These are phyloP conservation scores for Callionymus lyra DNA, from an alignment of 2,113 vertebrate genomes.

Conservation along the genomic window DNA sequence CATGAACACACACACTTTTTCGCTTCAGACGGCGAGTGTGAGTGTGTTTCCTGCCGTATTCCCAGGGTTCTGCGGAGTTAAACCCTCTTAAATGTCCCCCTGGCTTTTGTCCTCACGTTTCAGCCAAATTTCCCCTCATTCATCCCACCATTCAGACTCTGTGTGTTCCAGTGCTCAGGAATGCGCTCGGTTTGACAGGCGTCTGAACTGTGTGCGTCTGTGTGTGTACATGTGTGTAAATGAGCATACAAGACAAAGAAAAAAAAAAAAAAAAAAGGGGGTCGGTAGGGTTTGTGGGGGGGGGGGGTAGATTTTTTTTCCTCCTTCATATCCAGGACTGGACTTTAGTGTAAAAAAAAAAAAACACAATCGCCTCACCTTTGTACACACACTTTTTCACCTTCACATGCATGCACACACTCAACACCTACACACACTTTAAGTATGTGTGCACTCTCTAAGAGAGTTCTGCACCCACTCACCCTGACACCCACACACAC, in stretches of 20 bases:
- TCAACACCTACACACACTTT: constrained; percentile 22
- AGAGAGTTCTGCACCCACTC: constrained; percentile 61
- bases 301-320: constrained; percentile 1
- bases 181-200: constrained; percentile 65
- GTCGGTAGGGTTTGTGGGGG: too few species aligned
- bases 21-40: constrained; percentile 18
- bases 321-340: constrained; percentile 6
- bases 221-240: constrained; percentile 22
- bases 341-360: too few species aligned
- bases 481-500: constrained; percentile 63
- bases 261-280: constrained; percentile 17
- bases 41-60: constrained; percentile 42
- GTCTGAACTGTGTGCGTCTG: constrained; percentile 27
- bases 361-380: constrained; percentile 38
- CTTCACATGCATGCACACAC: constrained; percentile 16
- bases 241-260: constrained; percentile 28
- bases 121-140: constrained; percentile 67
- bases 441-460: constrained; percentile 63
- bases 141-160: constrained; percentile 55
- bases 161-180: constrained; percentile 54
- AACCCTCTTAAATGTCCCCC: constrained; percentile 69
- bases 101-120: constrained; percentile 69
- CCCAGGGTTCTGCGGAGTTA: constrained; percentile 62
- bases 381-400: constrained; percentile 34
- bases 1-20: constrained; percentile 15